Base-by-base conservation (phyloP, 2,113 vertebrate species). In the Austrofundulus limnaeus region DNA sequence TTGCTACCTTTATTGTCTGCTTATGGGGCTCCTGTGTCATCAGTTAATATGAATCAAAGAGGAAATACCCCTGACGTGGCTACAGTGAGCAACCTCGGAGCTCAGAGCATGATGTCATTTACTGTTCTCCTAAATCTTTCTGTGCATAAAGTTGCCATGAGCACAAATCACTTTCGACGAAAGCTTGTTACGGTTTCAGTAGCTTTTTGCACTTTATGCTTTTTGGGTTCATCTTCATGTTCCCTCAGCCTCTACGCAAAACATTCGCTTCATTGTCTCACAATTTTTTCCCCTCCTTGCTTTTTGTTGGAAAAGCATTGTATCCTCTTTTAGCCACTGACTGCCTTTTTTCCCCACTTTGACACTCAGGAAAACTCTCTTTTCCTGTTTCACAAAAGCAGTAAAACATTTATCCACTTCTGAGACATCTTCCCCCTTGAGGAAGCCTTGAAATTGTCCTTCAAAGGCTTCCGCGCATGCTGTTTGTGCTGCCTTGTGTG, bases 351-450 rank as follows among this genome's bases (percentile, higher is more conserved):
- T 57, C 69, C 21, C 7, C 38, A 61, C 53, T 20, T 67, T 16
- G 19, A 77, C 79, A 61, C 24, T 51, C 59, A 65, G 54, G 73
- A 74, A 83, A 61, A 59, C 17, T 66, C 48, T 48, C 63, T 61
- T 73, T 72, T 12, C 52, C 37, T 34, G 45, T 73, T 70, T 62
- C 65, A 70, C 13, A 11, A 42, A 67, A 80, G 62, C 61, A 66
- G 77, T 77, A 61, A 85, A 81, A 83, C 69, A 85, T 84, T 79
- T 66, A 84, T 83, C 62, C 62, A 69, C 61, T 72, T 57, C 47
- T 57, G 72, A 72, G 47, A 66, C 2, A n/a, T 45, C 58, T 42
- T 15, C 61, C 42, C 48, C 46, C 51, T 56, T 23, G 39, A 52
- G 51, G 16, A 60, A 31, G 34, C n/a, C 34, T 58, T 17, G 28